Evolutionary conservation across 2,888 invertebrate species (phyloP).

Genomic region (Epinotia bilunana): DNA sequence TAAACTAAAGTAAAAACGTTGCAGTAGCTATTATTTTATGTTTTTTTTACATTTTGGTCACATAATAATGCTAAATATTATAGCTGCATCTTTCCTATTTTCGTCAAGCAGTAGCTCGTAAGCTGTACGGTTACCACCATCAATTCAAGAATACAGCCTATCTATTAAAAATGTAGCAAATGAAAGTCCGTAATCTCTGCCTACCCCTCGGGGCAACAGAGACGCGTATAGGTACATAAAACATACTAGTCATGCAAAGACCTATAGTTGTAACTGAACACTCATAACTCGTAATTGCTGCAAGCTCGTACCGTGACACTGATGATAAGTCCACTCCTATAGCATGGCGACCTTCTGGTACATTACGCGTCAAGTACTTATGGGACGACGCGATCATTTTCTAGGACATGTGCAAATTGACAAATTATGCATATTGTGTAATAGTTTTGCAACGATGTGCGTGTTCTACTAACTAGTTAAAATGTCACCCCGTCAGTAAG

Average conservation of each 20-base stretch:
- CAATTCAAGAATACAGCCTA: no score
- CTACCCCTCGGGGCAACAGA: no score
- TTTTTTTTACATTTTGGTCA: no score
- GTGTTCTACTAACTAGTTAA: not conserved
- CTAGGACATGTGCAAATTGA: slow-evolving; percentile 30
- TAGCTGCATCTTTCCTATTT: no score
- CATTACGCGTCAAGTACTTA: slow-evolving; percentile 15
- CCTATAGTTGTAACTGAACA: not conserved
- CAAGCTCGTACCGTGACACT: slow-evolving; percentile 20
- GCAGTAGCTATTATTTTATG: no score
- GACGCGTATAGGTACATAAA: no score
- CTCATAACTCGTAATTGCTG: slow-evolving; percentile 9
- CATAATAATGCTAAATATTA: no score
- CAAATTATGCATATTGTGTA: slow-evolving; percentile 15
- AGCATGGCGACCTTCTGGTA: slow-evolving; percentile 22
- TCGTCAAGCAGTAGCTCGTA: no score
- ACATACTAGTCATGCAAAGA: not conserved
- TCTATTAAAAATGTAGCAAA: no score
- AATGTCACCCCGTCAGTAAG: not conserved
- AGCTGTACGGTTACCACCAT: no score
- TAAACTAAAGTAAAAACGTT: no score
- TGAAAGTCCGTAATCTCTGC: no score
- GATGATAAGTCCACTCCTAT: slow-evolving; percentile 32
- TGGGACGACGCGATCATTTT: slow-evolving; percentile 7
- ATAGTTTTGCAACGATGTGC: not conserved